These are phyloP conservation scores for Benthosema pterotum DNA, from an alignment of 2,797 vertebrate species.

Conservation along the genomic window DNA sequence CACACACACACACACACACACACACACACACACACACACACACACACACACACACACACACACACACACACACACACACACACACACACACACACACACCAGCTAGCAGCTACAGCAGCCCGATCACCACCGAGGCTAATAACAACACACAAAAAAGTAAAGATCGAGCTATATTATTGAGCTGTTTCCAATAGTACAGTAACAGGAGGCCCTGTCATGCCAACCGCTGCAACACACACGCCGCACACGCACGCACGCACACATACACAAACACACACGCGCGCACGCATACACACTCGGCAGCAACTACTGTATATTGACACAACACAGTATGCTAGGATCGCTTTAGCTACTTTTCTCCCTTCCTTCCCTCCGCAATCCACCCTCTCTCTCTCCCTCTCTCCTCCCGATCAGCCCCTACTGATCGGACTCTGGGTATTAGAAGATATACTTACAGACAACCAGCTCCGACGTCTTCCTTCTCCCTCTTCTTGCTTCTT, in stretches of 20 bases:
- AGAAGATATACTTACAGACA: conserved; percentile 81
- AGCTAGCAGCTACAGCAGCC: conserved; percentile 71
- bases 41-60: conserved; percentile 31
- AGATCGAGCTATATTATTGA: conserved; percentile 59
- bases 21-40: conserved; percentile 63
- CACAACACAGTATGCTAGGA: conserved; percentile 72
- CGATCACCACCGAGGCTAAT: conserved; percentile 77
- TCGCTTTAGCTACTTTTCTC: conserved; percentile 80
- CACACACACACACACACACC: conserved; percentile 65
- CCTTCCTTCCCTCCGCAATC: conserved; percentile 71
- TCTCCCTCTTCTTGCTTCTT: conserved; percentile 56
- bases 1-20: conserved; percentile 26
- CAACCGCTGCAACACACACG: conserved; percentile 60
- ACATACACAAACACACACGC: conserved; percentile 64
- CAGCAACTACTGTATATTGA: conserved; percentile 66
- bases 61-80: conserved; percentile 26
- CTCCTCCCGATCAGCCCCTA: conserved; percentile 64
- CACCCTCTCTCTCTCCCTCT: conserved; percentile 63
- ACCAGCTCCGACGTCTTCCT: conserved; percentile 78
- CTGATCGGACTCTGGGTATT: conserved; percentile 76
- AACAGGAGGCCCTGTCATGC: conserved; percentile 79
- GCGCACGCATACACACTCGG: conserved; percentile 62
- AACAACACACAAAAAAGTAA: conserved; percentile 66
- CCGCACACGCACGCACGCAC: conserved; percentile 37
- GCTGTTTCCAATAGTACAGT: conserved; percentile 72